Percentiles rank a stretch among this genome's conserved stretches.
These are phyloP conservation scores for Malacosoma neustria DNA, from an alignment of 2,888 invertebrate genomes.

Conservation along the genomic window DNA sequence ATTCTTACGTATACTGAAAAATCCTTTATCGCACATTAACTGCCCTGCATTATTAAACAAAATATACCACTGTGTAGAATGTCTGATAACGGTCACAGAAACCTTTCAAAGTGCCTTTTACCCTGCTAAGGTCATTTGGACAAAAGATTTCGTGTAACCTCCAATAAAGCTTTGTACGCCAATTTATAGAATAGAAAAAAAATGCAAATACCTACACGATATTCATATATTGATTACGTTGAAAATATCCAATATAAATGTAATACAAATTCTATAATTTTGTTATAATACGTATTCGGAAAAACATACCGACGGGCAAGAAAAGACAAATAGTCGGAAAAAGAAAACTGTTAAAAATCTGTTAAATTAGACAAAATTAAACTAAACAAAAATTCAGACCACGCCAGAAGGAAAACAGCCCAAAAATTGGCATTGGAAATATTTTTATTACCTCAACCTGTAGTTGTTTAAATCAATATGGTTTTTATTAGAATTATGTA, in stretches of 20 bases:
- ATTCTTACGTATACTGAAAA: constrained; percentile 1
- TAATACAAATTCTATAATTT: too few relatives aligned
- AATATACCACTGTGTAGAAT: constrained; percentile 2
- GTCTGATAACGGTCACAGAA: constrained; percentile 5
- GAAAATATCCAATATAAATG: too few relatives aligned
- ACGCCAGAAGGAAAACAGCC: too few relatives aligned
- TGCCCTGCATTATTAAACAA: not conserved
- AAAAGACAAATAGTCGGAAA: not conserved
- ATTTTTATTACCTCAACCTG: too few relatives aligned
- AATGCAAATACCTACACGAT: too few relatives aligned
- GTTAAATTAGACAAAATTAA: not conserved
- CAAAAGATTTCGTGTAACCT: constrained; percentile 15
- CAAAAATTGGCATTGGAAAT: too few relatives aligned
- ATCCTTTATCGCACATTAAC: not conserved
- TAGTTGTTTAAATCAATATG: too few relatives aligned
- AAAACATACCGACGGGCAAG: constrained; percentile 16
- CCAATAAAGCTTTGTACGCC: constrained; percentile 8
- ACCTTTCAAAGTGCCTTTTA: constrained; percentile 7
- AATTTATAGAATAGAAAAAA: too few relatives aligned
- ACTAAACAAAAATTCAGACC: too few relatives aligned
- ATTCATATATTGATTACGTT: too few relatives aligned
- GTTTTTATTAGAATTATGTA: too few relatives aligned
- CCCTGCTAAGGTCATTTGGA: constrained; percentile 18
- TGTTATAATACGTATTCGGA: constrained; percentile 17
- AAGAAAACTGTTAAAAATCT: not conserved